These are phyloP conservation scores for Tetragnatha versicolor DNA, from an alignment of 1,140 invertebrate genomes.

Conservation along the genomic window DNA sequence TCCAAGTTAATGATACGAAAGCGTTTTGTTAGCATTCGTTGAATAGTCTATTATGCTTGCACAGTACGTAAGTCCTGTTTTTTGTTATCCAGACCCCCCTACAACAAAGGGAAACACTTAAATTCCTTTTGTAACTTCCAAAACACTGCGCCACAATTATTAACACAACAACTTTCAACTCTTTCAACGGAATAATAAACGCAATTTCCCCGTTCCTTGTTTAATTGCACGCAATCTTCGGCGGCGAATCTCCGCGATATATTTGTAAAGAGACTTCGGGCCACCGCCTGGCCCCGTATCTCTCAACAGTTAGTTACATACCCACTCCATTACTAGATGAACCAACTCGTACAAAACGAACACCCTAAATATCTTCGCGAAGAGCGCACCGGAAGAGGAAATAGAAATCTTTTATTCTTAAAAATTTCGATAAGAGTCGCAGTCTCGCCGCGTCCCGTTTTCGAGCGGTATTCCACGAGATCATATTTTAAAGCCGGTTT, in stretches of 20 bases:
- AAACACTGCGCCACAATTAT: constrained; percentile 11
- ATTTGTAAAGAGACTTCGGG: too few relatives aligned
- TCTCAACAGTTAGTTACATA: background rate
- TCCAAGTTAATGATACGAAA: background rate
- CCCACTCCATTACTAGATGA: background rate
- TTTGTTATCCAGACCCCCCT: constrained; percentile 10
- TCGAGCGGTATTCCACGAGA: background rate
- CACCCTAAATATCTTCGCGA: constrained; percentile 38
- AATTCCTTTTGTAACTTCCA: background rate
- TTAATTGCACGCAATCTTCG: constrained; percentile 30
- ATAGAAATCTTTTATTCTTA: constrained; percentile 52
- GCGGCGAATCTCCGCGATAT: background rate
- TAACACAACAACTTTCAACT: background rate
- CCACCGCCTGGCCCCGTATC: constrained; percentile 8
- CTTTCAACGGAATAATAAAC: constrained; percentile 31
- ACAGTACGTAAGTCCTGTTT: constrained; percentile 1
- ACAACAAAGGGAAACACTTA: constrained; percentile 37
- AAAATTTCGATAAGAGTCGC: constrained; percentile 45
- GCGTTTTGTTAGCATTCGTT: background rate
- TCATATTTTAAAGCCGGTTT: constrained; percentile 12
- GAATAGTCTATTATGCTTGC: constrained; percentile 8
- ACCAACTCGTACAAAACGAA: constrained; percentile 34
- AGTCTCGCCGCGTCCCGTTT: background rate
- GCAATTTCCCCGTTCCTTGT: constrained; percentile 1
- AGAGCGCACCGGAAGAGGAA: constrained; percentile 34